These are phyloP conservation scores for Zaprionus capensis DNA, from an alignment of 1,140 invertebrate genomes.

Conservation along the genomic window DNA sequence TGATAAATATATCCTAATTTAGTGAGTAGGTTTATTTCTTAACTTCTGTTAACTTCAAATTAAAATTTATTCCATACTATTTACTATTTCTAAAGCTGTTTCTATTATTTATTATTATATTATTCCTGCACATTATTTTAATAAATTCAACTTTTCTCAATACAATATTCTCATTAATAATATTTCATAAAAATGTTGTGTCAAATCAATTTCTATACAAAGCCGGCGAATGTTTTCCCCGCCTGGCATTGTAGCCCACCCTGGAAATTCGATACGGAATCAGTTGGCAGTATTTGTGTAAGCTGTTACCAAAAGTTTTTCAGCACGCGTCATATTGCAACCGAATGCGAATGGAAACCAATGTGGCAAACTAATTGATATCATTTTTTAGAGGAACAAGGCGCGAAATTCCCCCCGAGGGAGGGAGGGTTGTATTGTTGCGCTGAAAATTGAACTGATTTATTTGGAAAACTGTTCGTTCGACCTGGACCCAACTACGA, in stretches of 20 bases:
- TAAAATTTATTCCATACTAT: no score
- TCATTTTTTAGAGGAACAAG: conserved; percentile 23
- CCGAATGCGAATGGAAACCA: background rate
- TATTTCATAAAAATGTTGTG: background rate
- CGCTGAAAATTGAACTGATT: conserved; percentile 28
- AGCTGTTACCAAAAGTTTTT: conserved; percentile 27
- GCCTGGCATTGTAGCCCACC: background rate
- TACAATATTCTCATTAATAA: background rate
- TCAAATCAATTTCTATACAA: conserved; percentile 3
- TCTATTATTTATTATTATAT: background rate
- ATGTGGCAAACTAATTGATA: conserved; percentile 52
- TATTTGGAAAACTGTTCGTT: conserved; percentile 29
- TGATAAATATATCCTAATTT: no score
- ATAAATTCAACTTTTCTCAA: background rate
- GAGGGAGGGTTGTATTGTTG: conserved; percentile 10
- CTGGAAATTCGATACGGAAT: conserved; percentile 11
- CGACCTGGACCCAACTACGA: conserved; percentile 24
- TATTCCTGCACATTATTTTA: background rate
- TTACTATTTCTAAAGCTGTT: no score
- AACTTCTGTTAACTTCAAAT: no score
- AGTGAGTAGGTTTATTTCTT: no score
- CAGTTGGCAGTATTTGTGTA: conserved; percentile 19
- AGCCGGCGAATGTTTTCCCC: background rate
- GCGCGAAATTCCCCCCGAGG: background rate
- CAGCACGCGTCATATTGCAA: conserved; percentile 23